A percentile compares a stretch with the other conserved stretches of the same genome.
Evolutionary conservation across 2,888 invertebrate genomes (phyloP).

Genomic region (Ophion ventricosus): DNA sequence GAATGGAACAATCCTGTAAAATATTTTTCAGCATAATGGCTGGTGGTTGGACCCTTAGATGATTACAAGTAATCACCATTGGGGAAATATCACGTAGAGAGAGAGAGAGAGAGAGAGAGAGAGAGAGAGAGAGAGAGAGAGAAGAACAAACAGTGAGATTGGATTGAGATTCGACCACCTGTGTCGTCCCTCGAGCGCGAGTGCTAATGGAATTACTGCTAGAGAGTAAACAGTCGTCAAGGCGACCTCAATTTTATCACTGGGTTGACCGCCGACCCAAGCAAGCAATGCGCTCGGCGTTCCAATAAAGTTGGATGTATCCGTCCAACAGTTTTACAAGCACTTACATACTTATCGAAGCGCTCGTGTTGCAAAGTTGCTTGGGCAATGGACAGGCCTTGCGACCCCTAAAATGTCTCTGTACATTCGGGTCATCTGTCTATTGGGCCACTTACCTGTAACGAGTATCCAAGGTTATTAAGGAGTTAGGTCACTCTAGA

Average conservation of each 20-base stretch:
- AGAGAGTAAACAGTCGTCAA: not conserved
- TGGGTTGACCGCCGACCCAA: not conserved
- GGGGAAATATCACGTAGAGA: not conserved
- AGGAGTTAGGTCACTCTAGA: too few species aligned
- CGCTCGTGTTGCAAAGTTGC: constrained; percentile 4
- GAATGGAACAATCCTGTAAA: constrained; percentile 15
- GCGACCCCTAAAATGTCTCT: not conserved
- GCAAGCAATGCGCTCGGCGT: not conserved
- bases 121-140: not conserved
- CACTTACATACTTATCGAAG: constrained; percentile 5
- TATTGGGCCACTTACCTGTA: not conserved
- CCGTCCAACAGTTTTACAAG: not conserved
- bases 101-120: not conserved
- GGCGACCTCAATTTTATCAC: not conserved
- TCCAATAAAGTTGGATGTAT: not conserved
- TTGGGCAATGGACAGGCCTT: not conserved
- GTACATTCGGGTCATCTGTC: constrained; percentile 6
- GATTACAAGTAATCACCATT: not conserved
- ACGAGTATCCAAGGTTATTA: not conserved
- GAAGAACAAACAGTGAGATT: not conserved
- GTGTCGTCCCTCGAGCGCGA: not conserved
- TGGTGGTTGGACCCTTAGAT: not conserved
- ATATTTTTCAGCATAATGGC: constrained; percentile 11
- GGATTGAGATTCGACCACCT: not conserved
- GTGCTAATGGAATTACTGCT: not conserved